Evolutionary conservation across 2,797 vertebrate species (phyloP).

Genomic region (Schizopygopsis pylzovi): DNA sequence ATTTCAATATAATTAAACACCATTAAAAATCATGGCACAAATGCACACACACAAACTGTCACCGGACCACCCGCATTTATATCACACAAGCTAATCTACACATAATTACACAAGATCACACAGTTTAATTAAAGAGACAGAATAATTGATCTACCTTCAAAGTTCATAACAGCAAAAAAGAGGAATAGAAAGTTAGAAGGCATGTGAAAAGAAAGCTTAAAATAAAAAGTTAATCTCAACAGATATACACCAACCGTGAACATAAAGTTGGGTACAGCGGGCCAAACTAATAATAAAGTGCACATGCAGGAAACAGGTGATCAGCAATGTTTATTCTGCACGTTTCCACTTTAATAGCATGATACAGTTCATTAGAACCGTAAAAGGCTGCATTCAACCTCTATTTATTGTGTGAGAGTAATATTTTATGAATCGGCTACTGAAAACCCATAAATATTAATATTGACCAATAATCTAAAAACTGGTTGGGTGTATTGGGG

Average conservation of each 20-base stretch:
- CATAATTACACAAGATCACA: constrained; percentile 2
- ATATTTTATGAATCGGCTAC: neutral
- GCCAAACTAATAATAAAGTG: neutral
- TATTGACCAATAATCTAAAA: neutral
- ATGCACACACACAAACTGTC: neutral
- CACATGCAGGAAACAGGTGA: neutral
- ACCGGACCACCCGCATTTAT: constrained; percentile 5
- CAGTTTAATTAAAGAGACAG: constrained; percentile 5
- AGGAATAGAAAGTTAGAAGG: constrained; percentile 36
- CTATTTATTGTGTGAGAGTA: neutral
- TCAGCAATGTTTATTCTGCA: neutral
- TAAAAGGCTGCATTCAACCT: neutral
- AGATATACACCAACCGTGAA: neutral
- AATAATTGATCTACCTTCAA: neutral
- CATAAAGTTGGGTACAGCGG: neutral
- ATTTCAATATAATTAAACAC: neutral
- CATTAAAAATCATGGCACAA: constrained; percentile 2
- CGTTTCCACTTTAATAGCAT: neutral
- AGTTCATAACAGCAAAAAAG: constrained; percentile 6
- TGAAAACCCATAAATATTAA: neutral
- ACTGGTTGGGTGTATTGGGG: neutral
- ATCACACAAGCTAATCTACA: constrained; percentile 4
- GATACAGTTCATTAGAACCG: neutral
- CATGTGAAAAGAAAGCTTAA: neutral
- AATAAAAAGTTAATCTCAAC: neutral